Evolutionary conservation across 2,113 vertebrate genomes (phyloP).

Genomic region (Rhinichthys klamathensis): DNA sequence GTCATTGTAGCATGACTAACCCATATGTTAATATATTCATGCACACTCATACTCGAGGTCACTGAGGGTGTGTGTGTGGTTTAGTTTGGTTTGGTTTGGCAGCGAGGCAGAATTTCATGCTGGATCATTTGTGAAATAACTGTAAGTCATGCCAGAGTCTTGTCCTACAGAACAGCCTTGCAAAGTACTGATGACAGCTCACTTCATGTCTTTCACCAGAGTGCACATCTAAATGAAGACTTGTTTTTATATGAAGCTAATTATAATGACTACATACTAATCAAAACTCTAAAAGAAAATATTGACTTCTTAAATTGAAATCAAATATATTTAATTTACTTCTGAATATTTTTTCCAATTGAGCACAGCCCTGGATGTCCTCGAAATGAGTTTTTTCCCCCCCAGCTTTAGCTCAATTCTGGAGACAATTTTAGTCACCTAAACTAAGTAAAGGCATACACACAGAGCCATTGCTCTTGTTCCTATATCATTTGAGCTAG

Average conservation of each 20-base stretch:
- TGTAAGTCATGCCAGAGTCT: constrained; percentile 28
- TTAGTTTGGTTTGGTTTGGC: constrained; percentile 14
- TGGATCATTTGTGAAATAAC: constrained; percentile 31
- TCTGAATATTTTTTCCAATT: background rate
- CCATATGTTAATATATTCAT: background rate
- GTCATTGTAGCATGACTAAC: background rate
- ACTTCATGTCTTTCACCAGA: constrained; percentile 14
- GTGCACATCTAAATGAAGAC: background rate
- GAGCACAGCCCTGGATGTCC: background rate
- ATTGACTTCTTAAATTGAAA: too few relatives aligned
- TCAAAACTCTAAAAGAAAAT: background rate
- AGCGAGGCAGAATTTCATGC: constrained; percentile 9
- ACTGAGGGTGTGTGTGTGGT: constrained; percentile 15
- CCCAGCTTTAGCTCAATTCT: background rate
- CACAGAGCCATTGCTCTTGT: background rate
- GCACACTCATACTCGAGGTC: background rate
- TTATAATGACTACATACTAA: background rate
- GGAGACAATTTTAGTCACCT: background rate
- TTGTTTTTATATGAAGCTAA: too few relatives aligned
- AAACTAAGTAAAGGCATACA: background rate
- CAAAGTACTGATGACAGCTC: constrained; percentile 31
- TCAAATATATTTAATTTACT: background rate
- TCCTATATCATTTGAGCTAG: constrained; percentile 31
- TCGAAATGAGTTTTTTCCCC: background rate
- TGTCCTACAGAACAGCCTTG: background rate